These are phyloP conservation scores for Belgica antarctica DNA, from an alignment of 2,888 invertebrate species.

Conservation along the genomic window DNA sequence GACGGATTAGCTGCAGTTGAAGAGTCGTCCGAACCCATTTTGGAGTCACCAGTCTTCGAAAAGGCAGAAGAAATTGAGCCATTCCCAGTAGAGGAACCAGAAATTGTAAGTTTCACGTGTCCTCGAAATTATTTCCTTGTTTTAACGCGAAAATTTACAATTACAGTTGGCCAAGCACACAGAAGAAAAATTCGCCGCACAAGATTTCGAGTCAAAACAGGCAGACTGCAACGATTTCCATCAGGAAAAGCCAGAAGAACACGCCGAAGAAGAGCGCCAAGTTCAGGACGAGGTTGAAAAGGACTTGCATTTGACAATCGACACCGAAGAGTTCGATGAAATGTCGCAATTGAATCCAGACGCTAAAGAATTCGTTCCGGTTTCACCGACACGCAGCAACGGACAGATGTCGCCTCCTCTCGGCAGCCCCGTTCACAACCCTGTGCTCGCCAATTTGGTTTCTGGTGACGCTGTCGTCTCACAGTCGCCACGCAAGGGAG, in stretches of 20 bases:
- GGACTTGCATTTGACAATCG: neutral
- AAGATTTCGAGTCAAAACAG: neutral
- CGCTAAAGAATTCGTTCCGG: slow-evolving; percentile 80
- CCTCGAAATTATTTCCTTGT: too few species aligned
- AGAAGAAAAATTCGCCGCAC: slow-evolving; percentile 50
- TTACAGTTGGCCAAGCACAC: too few species aligned
- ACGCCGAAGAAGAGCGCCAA: slow-evolving; percentile 24
- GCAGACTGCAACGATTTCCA: slow-evolving; percentile 9
- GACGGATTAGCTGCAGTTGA: slow-evolving; percentile 53
- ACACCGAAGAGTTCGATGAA: slow-evolving; percentile 43
- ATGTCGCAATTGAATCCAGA: slow-evolving; percentile 80
- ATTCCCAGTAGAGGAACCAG: neutral
- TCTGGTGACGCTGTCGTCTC: slow-evolving; percentile 57
- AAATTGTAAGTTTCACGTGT: neutral
- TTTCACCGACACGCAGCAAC: slow-evolving; percentile 58
- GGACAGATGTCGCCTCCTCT: slow-evolving; percentile 45
- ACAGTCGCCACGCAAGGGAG: slow-evolving; percentile 71
- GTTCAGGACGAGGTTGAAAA: slow-evolving; percentile 25
- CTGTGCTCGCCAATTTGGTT: neutral
- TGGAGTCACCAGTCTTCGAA: neutral
- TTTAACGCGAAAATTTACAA: too few species aligned
- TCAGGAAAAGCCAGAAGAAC: slow-evolving; percentile 36
- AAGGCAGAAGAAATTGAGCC: neutral
- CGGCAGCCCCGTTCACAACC: slow-evolving; percentile 28
- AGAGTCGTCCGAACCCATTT: slow-evolving; percentile 13